phyloP scores from a whole-genome alignment of 2,797 vertebrate species.

The Anguilla anguilla region DNA sequence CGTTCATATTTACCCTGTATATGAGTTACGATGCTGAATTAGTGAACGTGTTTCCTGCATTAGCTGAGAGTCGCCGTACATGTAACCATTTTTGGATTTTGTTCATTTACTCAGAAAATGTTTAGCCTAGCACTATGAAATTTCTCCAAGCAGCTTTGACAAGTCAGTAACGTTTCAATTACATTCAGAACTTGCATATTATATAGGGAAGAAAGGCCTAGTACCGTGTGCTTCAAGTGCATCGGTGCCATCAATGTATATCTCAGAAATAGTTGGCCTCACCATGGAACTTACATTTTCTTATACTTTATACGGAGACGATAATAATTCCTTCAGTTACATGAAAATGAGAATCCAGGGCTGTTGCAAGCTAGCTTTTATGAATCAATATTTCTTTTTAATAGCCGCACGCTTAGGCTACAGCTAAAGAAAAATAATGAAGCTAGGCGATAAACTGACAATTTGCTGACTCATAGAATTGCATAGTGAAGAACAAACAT shows the following conservation, averaged over 20 bases:
- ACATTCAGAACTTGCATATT: neutral
- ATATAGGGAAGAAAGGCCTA: neutral
- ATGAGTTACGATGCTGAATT: neutral
- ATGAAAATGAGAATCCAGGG: constrained; percentile 50
- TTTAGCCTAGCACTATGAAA: no score
- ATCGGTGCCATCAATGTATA: neutral
- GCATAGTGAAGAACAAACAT: neutral
- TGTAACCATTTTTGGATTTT: no score
- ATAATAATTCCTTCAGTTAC: constrained; percentile 38
- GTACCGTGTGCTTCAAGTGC: neutral
- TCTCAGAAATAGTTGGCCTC: constrained; percentile 37
- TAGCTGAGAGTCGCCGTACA: no score
- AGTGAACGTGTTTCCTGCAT: neutral
- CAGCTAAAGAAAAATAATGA: constrained; percentile 57
- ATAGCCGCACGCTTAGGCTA: constrained; percentile 54
- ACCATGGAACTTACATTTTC: neutral
- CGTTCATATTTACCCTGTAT: neutral
- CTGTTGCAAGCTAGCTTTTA: constrained; percentile 60
- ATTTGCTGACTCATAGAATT: neutral
- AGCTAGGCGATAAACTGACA: constrained; percentile 63
- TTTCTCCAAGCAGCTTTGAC: no score
- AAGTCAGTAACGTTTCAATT: no score
- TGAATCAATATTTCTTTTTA: constrained; percentile 75
- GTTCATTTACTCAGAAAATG: no score
- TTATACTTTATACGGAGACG: constrained; percentile 42